Percentiles rank a stretch among this genome's conserved stretches.
Evolutionary conservation across 2,888 invertebrate genomes (phyloP).

Genomic region (Acleris literana): DNA sequence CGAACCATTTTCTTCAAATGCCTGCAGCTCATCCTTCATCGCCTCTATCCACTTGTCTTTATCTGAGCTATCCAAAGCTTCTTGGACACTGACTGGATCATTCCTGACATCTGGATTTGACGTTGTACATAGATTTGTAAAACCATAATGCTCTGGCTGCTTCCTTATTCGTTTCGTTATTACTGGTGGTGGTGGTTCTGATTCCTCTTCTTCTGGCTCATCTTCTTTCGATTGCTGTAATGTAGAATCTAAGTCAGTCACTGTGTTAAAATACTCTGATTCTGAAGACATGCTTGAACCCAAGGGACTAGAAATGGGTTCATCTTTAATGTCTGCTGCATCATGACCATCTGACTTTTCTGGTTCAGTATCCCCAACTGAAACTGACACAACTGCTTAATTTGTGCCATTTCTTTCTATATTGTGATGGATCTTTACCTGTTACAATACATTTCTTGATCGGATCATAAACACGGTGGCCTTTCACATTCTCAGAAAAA

Average conservation of each 20-base stretch:
- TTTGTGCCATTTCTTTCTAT: not conserved
- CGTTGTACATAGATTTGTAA: not conserved
- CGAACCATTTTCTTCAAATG: not conserved
- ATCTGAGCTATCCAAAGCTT: not conserved
- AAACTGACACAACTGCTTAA: not conserved
- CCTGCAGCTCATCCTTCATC: not conserved
- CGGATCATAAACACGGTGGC: too few species aligned
- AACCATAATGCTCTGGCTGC: not conserved
- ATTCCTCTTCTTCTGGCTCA: not conserved
- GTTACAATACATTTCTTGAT: too few species aligned
- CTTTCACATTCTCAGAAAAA: too few species aligned
- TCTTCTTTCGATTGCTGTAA: not conserved
- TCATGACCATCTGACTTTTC: not conserved
- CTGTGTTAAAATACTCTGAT: not conserved
- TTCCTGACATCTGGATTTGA: not conserved
- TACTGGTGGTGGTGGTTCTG: not conserved
- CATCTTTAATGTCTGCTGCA: not conserved
- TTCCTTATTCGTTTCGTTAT: not conserved
- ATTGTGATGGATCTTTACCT: not conserved
- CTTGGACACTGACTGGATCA: not conserved
- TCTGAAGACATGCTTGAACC: not conserved
- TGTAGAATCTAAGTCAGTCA: not conserved
- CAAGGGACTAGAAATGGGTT: not conserved
- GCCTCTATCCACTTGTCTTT: not conserved
- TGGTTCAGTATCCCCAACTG: not conserved